Conservation (phyloP, 2,888 invertebrate species). For the Sialis lutaria region DNA sequence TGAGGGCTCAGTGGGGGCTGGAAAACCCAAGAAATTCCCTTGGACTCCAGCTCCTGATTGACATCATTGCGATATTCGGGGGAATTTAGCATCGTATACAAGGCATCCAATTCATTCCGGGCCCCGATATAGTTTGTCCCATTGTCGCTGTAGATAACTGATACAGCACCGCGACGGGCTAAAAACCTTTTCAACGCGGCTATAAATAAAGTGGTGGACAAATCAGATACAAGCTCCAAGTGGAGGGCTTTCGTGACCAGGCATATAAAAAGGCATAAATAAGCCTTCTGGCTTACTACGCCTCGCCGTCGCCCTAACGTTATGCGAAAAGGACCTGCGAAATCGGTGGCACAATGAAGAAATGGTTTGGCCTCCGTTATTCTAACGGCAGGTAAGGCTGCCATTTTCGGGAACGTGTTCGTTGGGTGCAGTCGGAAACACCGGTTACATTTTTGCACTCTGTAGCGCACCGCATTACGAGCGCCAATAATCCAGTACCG, state of each 20-base stretch:
- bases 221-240: slow-evolving; percentile 10
- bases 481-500: slow-evolving; percentile 12
- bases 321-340: slow-evolving; percentile 8
- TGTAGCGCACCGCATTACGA: neutral
- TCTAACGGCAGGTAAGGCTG: neutral
- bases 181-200: slow-evolving; percentile 12
- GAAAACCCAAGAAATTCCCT: neutral
- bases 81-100: neutral
- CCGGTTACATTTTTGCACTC: neutral
- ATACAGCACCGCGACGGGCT: slow-evolving; percentile 9
- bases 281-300: slow-evolving; percentile 7
- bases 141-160: slow-evolving; percentile 10
- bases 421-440: neutral
- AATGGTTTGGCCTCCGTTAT: neutral
- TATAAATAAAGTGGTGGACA: slow-evolving; percentile 12
- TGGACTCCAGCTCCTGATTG: neutral
- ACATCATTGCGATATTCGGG: neutral
- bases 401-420: neutral
- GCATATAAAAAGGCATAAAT: slow-evolving; percentile 11
- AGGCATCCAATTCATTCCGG: neutral
- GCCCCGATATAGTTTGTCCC: slow-evolving; percentile 14
- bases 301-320: slow-evolving; percentile 7
- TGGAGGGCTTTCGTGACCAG: slow-evolving; percentile 12
- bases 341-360: slow-evolving; percentile 7
- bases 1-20: neutral